Evolutionary conservation across 2,888 invertebrate genomes (phyloP), one percentile per base, ranked within the genome.

Genomic region (Macaria liturata): DNA sequence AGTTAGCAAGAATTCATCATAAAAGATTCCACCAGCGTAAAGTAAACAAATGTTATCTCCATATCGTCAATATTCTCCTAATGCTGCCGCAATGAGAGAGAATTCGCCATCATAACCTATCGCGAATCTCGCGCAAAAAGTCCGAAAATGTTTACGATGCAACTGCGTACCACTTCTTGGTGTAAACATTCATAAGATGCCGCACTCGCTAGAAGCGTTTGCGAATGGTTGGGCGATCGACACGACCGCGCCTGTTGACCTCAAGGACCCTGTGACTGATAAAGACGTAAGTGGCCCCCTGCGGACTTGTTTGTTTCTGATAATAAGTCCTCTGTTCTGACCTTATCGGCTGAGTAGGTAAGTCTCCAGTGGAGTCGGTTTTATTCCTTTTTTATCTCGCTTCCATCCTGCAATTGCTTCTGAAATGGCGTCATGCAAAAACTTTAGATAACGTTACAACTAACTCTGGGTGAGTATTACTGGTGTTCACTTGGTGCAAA

Each of bases 241-340:
- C 70, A 87, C 88, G 49, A 78, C 86, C 61, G 78, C 81, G 75
- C 90, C 91, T 59, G 75, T 83, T 84, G 91, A 91, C 88, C 88
- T 81, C 71, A 76, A 78, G 74, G 79, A 70, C 73, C 69, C 82
- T 54, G 71, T 80, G 54, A 69, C 66, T 52, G 89, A 91, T 88
- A 89, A 81, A 73, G 84, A 87, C 69, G 91, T 91, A 88, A 90
- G 90, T 82, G 81, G 80, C 79, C 91, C 90, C 91, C 91, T 84
- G 88, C 84, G 70, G 72, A 81, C 79, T 86, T 89, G 87, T 90
- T 91, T 88, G 81, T 88, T 60, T 54, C 59, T 61, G 82, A 82
- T 88, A 86, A 81, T 64, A 65, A 65, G 80, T 77, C 80, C 82
- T 81, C 75, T 74, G 57, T 80, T 46, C 46, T 64, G 80, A 81